These are phyloP conservation scores for Vireo altiloquus DNA, from an alignment of 2,113 vertebrate genomes.

Conservation along the genomic window DNA sequence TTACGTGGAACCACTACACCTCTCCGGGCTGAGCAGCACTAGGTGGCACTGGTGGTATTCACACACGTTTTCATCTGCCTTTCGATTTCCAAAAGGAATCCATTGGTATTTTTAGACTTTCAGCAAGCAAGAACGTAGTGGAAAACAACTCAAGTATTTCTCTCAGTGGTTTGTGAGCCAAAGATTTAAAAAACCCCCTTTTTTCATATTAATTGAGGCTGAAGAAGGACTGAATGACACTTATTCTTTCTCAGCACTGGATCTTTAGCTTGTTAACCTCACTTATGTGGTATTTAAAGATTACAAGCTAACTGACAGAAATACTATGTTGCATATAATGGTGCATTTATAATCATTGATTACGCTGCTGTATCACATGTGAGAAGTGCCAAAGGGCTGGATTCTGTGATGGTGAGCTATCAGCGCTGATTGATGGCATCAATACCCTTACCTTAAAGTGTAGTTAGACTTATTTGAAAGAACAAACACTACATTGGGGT, in stretches of 20 bases:
- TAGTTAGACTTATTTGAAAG: slow-evolving; percentile 30
- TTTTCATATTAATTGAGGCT: not conserved
- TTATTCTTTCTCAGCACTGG: not conserved
- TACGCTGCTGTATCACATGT: not conserved
- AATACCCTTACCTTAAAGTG: slow-evolving; percentile 1
- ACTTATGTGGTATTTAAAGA: not conserved
- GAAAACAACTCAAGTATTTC: slow-evolving; percentile 54
- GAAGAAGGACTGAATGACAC: not conserved
- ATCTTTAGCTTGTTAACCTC: not conserved
- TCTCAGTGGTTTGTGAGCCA: slow-evolving; percentile 1
- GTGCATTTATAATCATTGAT: slow-evolving; percentile 37
- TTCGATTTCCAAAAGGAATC: not conserved
- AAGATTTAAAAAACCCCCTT: not conserved
- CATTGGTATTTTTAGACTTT: not conserved
- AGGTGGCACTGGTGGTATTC: slow-evolving; percentile 72
- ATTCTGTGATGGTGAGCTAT: not conserved
- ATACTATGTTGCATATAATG: not conserved
- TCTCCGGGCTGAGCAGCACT: not conserved
- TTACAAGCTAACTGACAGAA: slow-evolving; percentile 1
- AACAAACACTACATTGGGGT: not conserved
- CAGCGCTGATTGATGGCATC: slow-evolving; percentile 11
- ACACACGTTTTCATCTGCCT: not conserved
- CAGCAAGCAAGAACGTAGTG: not conserved
- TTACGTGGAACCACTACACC: fast-evolving
- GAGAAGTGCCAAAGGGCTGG: not conserved